Conservation (phyloP, 2,113 vertebrate species). For the Notarius lentiginosus region DNA sequence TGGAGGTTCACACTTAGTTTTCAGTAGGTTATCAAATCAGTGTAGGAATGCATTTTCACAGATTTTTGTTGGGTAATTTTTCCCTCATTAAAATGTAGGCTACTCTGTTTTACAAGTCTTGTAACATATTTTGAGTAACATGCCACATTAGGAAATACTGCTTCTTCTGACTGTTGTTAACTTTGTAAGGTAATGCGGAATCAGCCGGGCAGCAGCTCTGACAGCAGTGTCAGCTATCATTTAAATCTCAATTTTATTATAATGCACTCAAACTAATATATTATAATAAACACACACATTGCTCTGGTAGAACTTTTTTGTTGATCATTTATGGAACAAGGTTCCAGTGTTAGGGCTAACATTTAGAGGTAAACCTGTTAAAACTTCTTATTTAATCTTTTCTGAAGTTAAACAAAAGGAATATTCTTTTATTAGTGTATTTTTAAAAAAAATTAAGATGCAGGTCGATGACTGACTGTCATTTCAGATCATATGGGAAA, state of each 20-base stretch:
- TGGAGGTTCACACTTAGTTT: background rate
- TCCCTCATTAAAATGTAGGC: background rate
- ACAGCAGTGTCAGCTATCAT: background rate
- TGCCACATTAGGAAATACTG: background rate
- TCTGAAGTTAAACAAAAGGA: background rate
- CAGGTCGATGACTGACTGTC: too few species aligned
- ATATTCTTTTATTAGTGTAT: background rate
- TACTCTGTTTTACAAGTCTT: conserved; percentile 3
- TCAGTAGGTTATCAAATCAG: background rate
- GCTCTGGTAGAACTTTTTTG: background rate
- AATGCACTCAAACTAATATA: background rate
- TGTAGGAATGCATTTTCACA: background rate
- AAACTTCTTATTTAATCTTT: background rate
- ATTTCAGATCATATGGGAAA: too few species aligned
- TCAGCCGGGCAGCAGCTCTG: background rate
- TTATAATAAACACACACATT: background rate
- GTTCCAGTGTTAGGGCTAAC: too few species aligned
- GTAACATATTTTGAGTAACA: conserved; percentile 1
- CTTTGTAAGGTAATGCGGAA: background rate
- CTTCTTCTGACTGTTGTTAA: background rate
- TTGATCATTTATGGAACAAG: background rate
- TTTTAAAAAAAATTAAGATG: background rate
- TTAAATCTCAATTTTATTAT: background rate
- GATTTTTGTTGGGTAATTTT: background rate
- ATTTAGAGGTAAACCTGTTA: too few species aligned